Percentiles rank a stretch among this genome's conserved stretches.
Evolutionary conservation across 2,113 vertebrate species (phyloP).

Genomic region (Pseudopodoces humilis): DNA sequence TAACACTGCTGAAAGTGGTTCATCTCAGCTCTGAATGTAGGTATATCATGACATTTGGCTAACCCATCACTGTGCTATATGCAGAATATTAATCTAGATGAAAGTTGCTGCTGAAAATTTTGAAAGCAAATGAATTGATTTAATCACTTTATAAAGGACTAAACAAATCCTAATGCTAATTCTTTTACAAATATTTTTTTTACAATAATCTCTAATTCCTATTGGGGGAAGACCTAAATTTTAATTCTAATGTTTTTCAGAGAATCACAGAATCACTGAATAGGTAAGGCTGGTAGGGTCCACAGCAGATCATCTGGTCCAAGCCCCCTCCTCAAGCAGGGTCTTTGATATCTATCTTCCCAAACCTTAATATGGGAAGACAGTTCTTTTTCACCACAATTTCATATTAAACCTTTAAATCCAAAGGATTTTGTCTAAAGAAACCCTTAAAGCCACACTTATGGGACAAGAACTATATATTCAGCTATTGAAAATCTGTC

Average conservation of each 20-base stretch:
- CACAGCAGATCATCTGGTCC: too few relatives aligned
- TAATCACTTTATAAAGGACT: not conserved
- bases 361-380: not conserved
- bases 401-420: not conserved
- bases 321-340: not conserved
- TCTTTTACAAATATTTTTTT: not conserved
- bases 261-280: not conserved
- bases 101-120: not conserved
- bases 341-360: not conserved
- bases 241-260: not conserved
- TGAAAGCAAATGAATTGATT: not conserved
- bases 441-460: not conserved
- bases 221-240: rapidly evolving
- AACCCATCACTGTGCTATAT: not conserved
- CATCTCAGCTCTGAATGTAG: not conserved
- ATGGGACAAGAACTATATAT: not conserved
- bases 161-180: not conserved
- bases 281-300: not conserved
- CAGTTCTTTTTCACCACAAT: not conserved
- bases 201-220: not conserved
- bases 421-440: not conserved
- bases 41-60: not conserved
- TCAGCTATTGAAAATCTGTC: not conserved
- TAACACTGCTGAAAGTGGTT: not conserved
- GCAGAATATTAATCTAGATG: not conserved